Evolutionary conservation across 1,140 invertebrate species (phyloP).

Genomic region (Hirudo medicinalis): DNA sequence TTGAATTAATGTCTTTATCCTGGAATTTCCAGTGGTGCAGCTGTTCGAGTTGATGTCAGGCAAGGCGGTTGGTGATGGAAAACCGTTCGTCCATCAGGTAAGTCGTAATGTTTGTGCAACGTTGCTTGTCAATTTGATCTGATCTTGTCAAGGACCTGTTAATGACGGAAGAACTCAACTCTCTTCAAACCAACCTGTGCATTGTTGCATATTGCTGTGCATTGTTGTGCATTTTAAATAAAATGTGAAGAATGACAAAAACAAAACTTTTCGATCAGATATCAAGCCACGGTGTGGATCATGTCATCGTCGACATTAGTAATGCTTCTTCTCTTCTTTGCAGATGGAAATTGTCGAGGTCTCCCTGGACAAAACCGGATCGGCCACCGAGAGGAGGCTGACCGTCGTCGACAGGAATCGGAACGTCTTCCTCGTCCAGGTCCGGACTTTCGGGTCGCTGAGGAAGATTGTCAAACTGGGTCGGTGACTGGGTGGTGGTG

Average conservation of each 20-base stretch:
- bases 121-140: too few relatives aligned
- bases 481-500: slow-evolving; percentile 34
- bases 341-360: slow-evolving; percentile 57
- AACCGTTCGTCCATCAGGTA: slow-evolving; percentile 47
- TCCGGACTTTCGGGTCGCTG: slow-evolving; percentile 50
- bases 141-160: too few relatives aligned
- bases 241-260: too few relatives aligned
- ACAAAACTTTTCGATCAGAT: too few relatives aligned
- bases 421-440: slow-evolving; percentile 61
- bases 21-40: slow-evolving; percentile 55
- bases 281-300: too few relatives aligned
- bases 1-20: too few relatives aligned
- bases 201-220: too few relatives aligned
- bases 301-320: too few relatives aligned
- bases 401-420: slow-evolving; percentile 68
- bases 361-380: slow-evolving; percentile 63
- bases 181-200: too few relatives aligned
- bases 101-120: not conserved
- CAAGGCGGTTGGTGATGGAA: slow-evolving; percentile 55
- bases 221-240: too few relatives aligned
- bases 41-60: slow-evolving; percentile 66
- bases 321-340: slow-evolving; percentile 35
- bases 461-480: slow-evolving; percentile 58
- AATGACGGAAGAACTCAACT: too few relatives aligned
- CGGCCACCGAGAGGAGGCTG: slow-evolving; percentile 53